Percentiles rank a stretch among this genome's conserved stretches.
phyloP scores from a whole-genome alignment of 2,113 vertebrate species.

The Gracilinanus agilis region DNA sequence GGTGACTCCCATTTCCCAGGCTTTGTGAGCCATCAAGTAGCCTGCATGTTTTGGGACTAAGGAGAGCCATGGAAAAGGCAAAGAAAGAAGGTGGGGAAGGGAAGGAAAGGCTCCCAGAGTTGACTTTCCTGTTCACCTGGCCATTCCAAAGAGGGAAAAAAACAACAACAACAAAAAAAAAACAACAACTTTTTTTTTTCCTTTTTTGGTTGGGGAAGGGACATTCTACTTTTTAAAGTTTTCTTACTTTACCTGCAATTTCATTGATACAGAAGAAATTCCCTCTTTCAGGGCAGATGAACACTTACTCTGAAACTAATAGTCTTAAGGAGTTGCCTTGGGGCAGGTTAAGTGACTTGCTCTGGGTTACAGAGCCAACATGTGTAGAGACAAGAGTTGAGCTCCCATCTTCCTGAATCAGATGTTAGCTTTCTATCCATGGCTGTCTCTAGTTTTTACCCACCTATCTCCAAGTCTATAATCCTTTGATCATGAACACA shows the following conservation, averaged over 20 bases:
- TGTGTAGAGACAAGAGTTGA: neutral
- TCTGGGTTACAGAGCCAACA: neutral
- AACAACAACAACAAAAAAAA: too few species aligned
- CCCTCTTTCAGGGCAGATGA: neutral
- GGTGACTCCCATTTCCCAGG: neutral
- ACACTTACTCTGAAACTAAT: neutral
- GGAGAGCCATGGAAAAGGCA: neutral
- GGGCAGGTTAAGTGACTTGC: neutral
- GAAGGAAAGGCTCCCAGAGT: too few species aligned
- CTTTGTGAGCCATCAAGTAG: neutral
- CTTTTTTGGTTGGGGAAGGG: neutral
- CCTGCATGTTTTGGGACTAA: neutral
- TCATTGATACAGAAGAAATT: neutral
- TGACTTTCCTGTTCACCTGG: neutral
- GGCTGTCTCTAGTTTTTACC: neutral
- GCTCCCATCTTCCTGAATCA: neutral
- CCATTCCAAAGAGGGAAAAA: neutral
- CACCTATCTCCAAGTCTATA: neutral
- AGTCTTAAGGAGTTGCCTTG: neutral
- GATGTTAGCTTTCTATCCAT: neutral
- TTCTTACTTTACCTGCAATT: neutral
- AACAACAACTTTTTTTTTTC: too few species aligned
- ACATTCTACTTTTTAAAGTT: neutral
- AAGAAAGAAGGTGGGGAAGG: neutral
- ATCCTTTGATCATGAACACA: constrained; percentile 19